Evolutionary conservation across 1,140 invertebrate genomes (phyloP).

Genomic region (Drosophila saltans): DNA sequence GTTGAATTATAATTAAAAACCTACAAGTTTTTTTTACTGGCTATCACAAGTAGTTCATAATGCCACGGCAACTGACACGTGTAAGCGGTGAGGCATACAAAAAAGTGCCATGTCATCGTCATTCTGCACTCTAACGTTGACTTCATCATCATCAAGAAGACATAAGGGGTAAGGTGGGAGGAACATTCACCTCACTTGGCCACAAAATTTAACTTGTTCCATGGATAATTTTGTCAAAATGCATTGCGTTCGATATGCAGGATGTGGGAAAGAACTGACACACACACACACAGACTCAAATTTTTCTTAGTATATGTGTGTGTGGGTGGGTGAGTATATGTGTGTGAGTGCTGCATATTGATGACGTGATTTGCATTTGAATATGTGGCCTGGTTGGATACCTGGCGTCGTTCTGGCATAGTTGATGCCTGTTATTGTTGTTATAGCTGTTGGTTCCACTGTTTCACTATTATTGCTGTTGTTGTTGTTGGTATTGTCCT

Average conservation of each 20-base stretch:
- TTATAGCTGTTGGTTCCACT: background rate
- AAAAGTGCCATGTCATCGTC: slow-evolving; percentile 40
- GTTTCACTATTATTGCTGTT: slow-evolving; percentile 34
- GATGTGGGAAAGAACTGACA: slow-evolving; percentile 17
- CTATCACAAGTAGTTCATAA: slow-evolving; percentile 55
- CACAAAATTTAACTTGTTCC: slow-evolving; percentile 65
- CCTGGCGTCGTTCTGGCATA: slow-evolving; percentile 36
- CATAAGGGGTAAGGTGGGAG: background rate
- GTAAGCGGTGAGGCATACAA: slow-evolving; percentile 46
- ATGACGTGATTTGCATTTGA: slow-evolving; percentile 82
- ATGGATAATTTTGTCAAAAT: slow-evolving; percentile 79
- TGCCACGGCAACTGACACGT: slow-evolving; percentile 63
- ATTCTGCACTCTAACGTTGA: slow-evolving; percentile 18
- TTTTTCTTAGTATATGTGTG: background rate
- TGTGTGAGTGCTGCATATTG: slow-evolving; percentile 60
- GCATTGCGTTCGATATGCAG: slow-evolving; percentile 57
- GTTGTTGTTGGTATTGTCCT: slow-evolving; percentile 38
- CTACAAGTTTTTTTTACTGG: slow-evolving; percentile 47
- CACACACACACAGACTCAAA: background rate
- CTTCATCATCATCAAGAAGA: slow-evolving; percentile 35
- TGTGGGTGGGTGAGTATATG: slow-evolving; percentile 36
- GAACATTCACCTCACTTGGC: slow-evolving; percentile 38
- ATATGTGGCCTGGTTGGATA: slow-evolving; percentile 51
- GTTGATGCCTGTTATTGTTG: slow-evolving; percentile 23
- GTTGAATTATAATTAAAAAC: slow-evolving; percentile 63